A percentile compares a stretch with the other conserved stretches of the same genome.
Conservation (phyloP, 2,888 invertebrate genomes). For the Chesias legatella region DNA sequence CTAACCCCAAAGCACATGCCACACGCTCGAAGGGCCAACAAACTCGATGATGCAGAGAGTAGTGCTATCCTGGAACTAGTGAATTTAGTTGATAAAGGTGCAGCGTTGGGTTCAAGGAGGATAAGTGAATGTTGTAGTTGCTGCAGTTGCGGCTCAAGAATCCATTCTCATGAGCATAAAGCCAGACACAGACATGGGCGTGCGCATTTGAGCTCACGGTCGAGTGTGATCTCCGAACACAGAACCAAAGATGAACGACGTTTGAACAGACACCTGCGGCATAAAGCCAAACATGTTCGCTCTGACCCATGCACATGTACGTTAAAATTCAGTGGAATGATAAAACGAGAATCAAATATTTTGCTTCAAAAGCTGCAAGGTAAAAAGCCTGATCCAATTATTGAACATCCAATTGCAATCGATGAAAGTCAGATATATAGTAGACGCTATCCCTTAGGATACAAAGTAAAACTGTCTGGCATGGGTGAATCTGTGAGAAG, state of each 20-base stretch:
- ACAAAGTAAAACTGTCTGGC: conserved; percentile 1
- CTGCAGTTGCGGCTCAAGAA: conserved; percentile 44
- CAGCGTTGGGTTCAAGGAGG: conserved; percentile 31
- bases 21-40: conserved; percentile 14
- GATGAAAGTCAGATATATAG: conserved; percentile 2
- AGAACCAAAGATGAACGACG: conserved; percentile 25
- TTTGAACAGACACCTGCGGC: conserved; percentile 20
- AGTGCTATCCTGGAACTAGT: conserved; percentile 41
- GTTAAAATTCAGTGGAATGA: conserved; percentile 31
- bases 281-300: conserved; percentile 39
- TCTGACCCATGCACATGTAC: conserved; percentile 57
- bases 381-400: conserved; percentile 11
- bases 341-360: conserved; percentile 5
- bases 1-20: conserved; percentile 20
- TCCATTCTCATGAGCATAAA: conserved; percentile 17
- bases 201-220: conserved; percentile 26
- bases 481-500: conserved; percentile 25
- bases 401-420: conserved; percentile 9
- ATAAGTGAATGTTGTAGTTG: conserved; percentile 51
- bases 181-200: conserved; percentile 28
- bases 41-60: conserved; percentile 30
- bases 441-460: conserved; percentile 6
- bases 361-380: conserved; percentile 23
- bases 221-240: conserved; percentile 29
- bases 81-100: conserved; percentile 46